Conservation (phyloP, 2,113 vertebrate genomes). For the Ginglymostoma cirratum region DNA sequence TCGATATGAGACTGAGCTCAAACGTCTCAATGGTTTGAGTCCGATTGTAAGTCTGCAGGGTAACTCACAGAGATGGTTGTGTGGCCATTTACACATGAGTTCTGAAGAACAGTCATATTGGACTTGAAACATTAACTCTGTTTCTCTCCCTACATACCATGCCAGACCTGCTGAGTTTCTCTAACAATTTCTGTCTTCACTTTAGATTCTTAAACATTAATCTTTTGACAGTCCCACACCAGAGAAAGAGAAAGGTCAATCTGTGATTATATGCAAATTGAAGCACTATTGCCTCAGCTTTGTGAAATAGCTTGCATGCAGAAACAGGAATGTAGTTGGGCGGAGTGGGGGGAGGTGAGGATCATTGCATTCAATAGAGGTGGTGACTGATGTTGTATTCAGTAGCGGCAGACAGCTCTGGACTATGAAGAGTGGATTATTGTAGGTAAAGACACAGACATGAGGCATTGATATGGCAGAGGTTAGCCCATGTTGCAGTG, state of each 20-base stretch:
- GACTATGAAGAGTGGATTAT: neutral
- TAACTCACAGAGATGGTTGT: too few species aligned
- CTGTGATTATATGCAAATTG: neutral
- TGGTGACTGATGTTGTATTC: neutral
- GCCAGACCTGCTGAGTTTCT: too few species aligned
- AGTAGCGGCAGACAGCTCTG: neutral
- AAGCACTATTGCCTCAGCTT: neutral
- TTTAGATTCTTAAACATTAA: neutral
- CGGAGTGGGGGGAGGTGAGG: too few species aligned
- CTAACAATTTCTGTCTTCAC: too few species aligned
- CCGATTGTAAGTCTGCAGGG: too few species aligned
- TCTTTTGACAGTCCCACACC: neutral
- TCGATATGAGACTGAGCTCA: too few species aligned
- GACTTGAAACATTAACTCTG: too few species aligned
- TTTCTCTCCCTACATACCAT: too few species aligned
- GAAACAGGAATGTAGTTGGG: neutral
- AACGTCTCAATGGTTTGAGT: too few species aligned
- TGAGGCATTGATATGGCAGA: neutral
- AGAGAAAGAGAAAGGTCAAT: neutral
- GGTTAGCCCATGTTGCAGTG: neutral
- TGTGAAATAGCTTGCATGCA: neutral
- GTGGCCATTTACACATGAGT: too few species aligned
- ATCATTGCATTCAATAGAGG: neutral
- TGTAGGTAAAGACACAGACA: neutral
- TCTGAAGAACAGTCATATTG: too few species aligned